Base-by-base conservation (phyloP, 2,888 invertebrate species). In the Limenitis camilla region DNA sequence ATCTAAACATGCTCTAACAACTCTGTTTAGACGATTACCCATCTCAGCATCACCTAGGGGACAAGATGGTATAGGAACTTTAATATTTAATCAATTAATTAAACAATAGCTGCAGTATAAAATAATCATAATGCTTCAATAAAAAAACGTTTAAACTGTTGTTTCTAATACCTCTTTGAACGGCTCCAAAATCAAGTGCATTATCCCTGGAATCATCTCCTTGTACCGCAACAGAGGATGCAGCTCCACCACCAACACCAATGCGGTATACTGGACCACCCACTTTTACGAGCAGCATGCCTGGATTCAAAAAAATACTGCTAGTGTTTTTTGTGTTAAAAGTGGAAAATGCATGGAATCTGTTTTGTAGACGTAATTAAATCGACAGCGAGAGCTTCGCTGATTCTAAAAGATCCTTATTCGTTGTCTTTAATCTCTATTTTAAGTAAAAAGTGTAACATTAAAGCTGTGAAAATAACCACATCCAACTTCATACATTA, bases 191-290 rank as follows among this genome's bases (percentile, higher is more conserved):
- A 80, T 99, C 99, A 31, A 98, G 81, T 48, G 95, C 94, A 0
- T 92, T 91, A 65, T 88, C 93, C 64, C 96, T 93, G 0, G 78
- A 65, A 45, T 75, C 85, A 0, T 81, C 87, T 0, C 98, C 98
- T 81, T 97, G 97, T 1, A 97, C 94, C 67, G 96, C 94, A 6
- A 98, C 95, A 0, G 98, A 98, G 61, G 97, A 97, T 0, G 99
- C 99, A 0, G 98, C 95, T n/a, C 99, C 99, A 7, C 99, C 99
- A 8, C 99, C 99, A 5, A 99, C 97, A 0, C 99, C 99, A 72
- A 99, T 99, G 59, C 99, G 90, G 78, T 98, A 99, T 41, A 97
- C 97, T 0, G 99, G 99, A 0, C 99, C 99, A 9, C 99, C 99
- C 41, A 99, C 90, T 88, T 99, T 99, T 1, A 97, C 94, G 45